A percentile compares a stretch with the other conserved stretches of the same genome.
Conservation (phyloP, 2,113 vertebrate species). For the Sphaerodactylus townsendi region DNA sequence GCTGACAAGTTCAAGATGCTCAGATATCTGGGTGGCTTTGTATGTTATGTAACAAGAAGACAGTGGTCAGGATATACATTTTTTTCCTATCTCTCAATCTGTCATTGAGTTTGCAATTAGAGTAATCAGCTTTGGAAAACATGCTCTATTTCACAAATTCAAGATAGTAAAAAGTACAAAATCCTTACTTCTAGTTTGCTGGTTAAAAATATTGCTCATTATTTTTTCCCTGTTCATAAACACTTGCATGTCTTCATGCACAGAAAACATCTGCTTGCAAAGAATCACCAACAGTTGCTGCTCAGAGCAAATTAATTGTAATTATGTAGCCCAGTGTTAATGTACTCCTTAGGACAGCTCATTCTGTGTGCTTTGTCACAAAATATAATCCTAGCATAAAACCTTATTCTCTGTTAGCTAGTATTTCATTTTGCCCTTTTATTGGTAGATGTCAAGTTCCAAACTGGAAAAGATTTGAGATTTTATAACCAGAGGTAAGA, state of each 20-base stretch:
- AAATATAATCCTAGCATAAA: constrained; percentile 31
- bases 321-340: neutral
- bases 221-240: constrained; percentile 3
- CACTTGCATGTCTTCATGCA: neutral
- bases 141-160: neutral
- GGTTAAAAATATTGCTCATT: neutral
- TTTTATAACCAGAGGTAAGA: constrained; percentile 47
- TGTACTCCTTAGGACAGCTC: constrained; percentile 15
- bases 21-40: too few species aligned
- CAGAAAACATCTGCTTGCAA: neutral
- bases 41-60: too few species aligned
- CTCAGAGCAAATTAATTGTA: neutral
- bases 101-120: neutral
- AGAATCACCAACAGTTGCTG: neutral
- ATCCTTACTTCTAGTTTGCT: neutral
- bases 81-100: neutral
- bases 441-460: constrained; percentile 33
- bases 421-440: constrained; percentile 50
- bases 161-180: neutral
- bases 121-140: neutral
- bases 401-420: neutral
- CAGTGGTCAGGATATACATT: too few species aligned
- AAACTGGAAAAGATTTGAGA: constrained; percentile 41
- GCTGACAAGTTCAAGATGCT: neutral
- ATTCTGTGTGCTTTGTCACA: constrained; percentile 27